Base-by-base conservation (phyloP, 2,797 vertebrate species). In the Sebastes taczanowskii region DNA sequence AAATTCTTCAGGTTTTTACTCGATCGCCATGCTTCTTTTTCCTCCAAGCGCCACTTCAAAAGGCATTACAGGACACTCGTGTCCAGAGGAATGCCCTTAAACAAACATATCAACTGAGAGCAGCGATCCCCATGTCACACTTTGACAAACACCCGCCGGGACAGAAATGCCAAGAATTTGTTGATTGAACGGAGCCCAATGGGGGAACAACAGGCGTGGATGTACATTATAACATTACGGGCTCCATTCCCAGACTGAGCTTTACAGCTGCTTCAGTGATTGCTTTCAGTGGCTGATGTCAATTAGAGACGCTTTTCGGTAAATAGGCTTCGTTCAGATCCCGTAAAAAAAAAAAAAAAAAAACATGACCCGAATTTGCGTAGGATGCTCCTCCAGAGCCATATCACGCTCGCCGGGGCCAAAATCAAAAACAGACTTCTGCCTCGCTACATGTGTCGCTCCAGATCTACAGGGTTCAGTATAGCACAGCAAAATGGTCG, bases 271-370 rank as follows among this genome's bases (percentile, higher is more conserved):
- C 65, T 85, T 87, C 85, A 80, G 22, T 83, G 86, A 87, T 82
- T 77, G 77, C 84, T 78, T 87, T 88, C 88, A 86, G 82, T 85
- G 82, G 86, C 88, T 88, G 68, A 81, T 75, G 85, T 84, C 88
- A 89, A 88, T 91, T 87, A 90, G 83, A 82, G 87, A 87, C 65
- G 83, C 77, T 82, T 89, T 89, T 86, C 20, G 27, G 81, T 78
- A 86, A 92, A 90, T 13, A 59, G 68, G 82, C 85, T 87, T 75
- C 81, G 68, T 82, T 90, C 59, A 77, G 76, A 78, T 82, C 60
- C 77, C 9, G 52, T 71, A 16, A 46, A 2, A 42, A 42, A 42
- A 42, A 46, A 42, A 42, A 38, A 68, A 38, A 68, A 86, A 86
- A 23, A 80, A 5, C 72, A 7, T 78, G 77, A 90, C 85, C 76